Conservation (phyloP, 2,797 vertebrate species). For the Ambastaia sidthimunki region DNA sequence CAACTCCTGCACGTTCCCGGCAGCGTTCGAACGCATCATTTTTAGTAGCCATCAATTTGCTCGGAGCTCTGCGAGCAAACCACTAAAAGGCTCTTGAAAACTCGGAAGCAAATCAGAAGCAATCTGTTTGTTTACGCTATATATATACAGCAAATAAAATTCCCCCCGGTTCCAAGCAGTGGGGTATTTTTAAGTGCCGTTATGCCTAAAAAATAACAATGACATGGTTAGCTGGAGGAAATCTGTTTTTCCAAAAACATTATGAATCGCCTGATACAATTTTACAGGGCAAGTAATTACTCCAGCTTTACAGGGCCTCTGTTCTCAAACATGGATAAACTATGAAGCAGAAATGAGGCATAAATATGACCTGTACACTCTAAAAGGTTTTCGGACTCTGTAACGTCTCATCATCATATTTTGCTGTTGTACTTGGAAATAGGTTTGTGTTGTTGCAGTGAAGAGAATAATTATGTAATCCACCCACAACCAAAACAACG, state of each 20-base stretch:
- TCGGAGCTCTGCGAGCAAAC: slow-evolving; percentile 13
- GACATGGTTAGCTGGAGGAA: slow-evolving; percentile 74
- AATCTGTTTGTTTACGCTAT: slow-evolving; percentile 76
- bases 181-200: slow-evolving; percentile 76
- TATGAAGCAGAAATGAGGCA: slow-evolving; percentile 65
- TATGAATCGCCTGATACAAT: slow-evolving; percentile 81
- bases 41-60: slow-evolving; percentile 41
- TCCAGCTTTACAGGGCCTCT: slow-evolving; percentile 52
- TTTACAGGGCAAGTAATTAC: slow-evolving; percentile 73
- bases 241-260: slow-evolving; percentile 72
- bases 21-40: slow-evolving; percentile 68
- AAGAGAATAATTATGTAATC: slow-evolving; percentile 19
- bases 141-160: slow-evolving; percentile 76
- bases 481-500: slow-evolving; percentile 17
- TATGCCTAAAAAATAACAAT: slow-evolving; percentile 81
- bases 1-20: slow-evolving; percentile 60
- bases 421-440: slow-evolving; percentile 4
- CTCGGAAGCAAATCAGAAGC: slow-evolving; percentile 44
- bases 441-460: not conserved
- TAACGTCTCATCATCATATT: not conserved
- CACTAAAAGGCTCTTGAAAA: slow-evolving; percentile 50
- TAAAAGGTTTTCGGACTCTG: not conserved
- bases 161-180: slow-evolving; percentile 76
- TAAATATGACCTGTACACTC: slow-evolving; percentile 59
- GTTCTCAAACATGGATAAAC: slow-evolving; percentile 65